These are phyloP conservation scores for Sarcophaga peregrina DNA, from an alignment of 1,140 invertebrate species.

Conservation along the genomic window DNA sequence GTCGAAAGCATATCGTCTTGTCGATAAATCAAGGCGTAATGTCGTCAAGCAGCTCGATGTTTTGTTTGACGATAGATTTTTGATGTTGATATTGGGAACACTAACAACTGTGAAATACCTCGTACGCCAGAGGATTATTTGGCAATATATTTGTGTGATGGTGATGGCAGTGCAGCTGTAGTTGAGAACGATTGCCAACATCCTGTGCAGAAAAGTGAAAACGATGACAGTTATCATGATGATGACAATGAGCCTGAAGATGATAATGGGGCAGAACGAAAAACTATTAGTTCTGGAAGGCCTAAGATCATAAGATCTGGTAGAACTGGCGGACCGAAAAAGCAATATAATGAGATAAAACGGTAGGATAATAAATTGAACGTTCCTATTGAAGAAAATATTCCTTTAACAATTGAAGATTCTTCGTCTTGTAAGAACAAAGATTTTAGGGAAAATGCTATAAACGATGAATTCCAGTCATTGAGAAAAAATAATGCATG, in stretches of 20 bases:
- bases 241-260: neutral
- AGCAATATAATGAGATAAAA: conserved; percentile 27
- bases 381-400: neutral
- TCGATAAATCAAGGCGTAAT: conserved; percentile 49
- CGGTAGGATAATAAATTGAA: neutral
- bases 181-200: neutral
- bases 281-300: neutral
- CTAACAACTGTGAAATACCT: conserved; percentile 11
- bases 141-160: conserved; percentile 12
- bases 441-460: neutral
- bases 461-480: conserved; percentile 20
- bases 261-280: neutral
- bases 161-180: conserved; percentile 13
- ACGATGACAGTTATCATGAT: conserved; percentile 30
- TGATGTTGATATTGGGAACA: neutral
- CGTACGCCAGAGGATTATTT: conserved; percentile 6
- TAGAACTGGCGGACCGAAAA: conserved; percentile 42
- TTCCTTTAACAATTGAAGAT: conserved; percentile 8
- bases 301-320: conserved; percentile 29
- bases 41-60: conserved; percentile 51
- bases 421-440: conserved; percentile 11
- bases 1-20: conserved; percentile 64
- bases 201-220: conserved; percentile 45
- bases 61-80: conserved; percentile 33
- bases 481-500: conserved; percentile 45